Evolutionary conservation across 2,113 vertebrate species (phyloP), one percentile per base, ranked within the genome.

Genomic region (Oplegnathus fasciatus): DNA sequence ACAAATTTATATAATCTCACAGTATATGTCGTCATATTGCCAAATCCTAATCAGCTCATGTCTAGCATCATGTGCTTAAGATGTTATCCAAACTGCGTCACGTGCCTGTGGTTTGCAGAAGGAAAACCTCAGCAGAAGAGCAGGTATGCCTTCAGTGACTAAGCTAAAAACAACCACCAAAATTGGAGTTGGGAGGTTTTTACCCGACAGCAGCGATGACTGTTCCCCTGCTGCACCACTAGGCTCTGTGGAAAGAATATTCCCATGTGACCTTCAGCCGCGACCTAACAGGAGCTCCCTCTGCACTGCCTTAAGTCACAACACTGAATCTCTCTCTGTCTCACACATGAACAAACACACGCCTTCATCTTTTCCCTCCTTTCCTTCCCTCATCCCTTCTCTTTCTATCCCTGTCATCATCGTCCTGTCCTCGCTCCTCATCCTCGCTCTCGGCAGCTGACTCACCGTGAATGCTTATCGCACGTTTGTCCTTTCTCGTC

Each of bases 241-340:
- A n/a, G 71, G 82, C 77, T 52, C 77, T 55, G 67, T 81, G 79
- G 83, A 88, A 81, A 91, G n/a, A 86, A 83, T 54, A 83, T 71
- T 89, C 90, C 77, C 85, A n/a, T 68, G 82, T 88, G 90, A 93
- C 93, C 89, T 92, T 91, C 88, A 85, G 78, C 75, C 7, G 30
- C 37, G 68, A 90, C 86, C 79, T 57, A 54, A 81, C 75, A 75
- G 84, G 72, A 88, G 83, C 44, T 91, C 65, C 79, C 87, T 81
- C 77, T 80, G 75, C 60, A 14, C 80, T 24, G 52, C 78, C 80
- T 22, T 32, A 69, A 88, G 80, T 85, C 78, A 69, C 78, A 61
- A 75, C 62, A 54, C 55, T 4, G 11, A 42, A 57, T 30, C 57
- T 50, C 7, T 71, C 30, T 57, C 61, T 61, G 9, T 18, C 15